A percentile compares a stretch with the other conserved stretches of the same genome.
Evolutionary conservation across 2,113 vertebrate species (phyloP).

Genomic region (Hippocampus barbouri): DNA sequence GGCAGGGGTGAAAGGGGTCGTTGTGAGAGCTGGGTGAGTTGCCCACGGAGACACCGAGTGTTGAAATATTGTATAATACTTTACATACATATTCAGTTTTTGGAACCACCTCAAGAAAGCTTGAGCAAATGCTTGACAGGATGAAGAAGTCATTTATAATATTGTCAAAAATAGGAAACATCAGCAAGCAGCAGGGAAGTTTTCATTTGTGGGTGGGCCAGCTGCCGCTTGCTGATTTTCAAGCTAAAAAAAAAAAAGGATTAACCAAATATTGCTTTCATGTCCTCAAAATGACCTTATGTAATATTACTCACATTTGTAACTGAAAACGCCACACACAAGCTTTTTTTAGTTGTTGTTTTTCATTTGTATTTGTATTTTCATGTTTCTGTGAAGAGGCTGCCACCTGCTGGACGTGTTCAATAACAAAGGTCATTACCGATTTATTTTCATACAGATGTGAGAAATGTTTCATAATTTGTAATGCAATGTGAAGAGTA

Average conservation of each 20-base stretch:
- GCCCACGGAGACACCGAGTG: too few relatives aligned
- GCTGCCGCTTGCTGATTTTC: not conserved
- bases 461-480: too few relatives aligned
- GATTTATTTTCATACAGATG: too few relatives aligned
- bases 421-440: not conserved
- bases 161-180: not conserved
- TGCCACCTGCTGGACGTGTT: slow-evolving; percentile 11
- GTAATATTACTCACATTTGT: slow-evolving; percentile 1
- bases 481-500: too few relatives aligned
- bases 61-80: too few relatives aligned
- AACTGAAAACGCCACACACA: not conserved
- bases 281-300: slow-evolving; percentile 1
- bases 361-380: too few relatives aligned
- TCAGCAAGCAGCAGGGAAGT: not conserved
- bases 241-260: not conserved
- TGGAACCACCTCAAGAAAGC: not conserved
- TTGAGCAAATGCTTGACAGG: not conserved
- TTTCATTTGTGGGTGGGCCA: not conserved
- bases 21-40: too few relatives aligned
- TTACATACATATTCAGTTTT: not conserved
- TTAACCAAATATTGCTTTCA: not conserved
- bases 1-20: too few relatives aligned
- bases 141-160: not conserved
- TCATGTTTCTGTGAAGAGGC: slow-evolving; percentile 1
- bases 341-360: too few relatives aligned